A percentile compares a stretch with the other conserved stretches of the same genome.
Conservation (phyloP, 2,113 vertebrate species). For the Motacilla tschutschensis region DNA sequence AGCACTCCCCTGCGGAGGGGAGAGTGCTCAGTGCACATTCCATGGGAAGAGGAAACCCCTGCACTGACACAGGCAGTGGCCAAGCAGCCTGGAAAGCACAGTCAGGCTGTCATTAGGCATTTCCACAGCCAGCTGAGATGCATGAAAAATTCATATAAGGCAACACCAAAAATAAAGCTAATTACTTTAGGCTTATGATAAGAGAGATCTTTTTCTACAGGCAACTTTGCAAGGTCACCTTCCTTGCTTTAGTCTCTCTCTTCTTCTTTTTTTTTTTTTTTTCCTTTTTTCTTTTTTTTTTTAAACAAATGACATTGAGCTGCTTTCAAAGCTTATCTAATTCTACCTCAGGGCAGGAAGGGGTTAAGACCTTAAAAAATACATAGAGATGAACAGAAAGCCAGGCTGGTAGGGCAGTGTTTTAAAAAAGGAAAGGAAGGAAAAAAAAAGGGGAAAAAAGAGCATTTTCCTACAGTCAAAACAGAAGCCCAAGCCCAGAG, state of each 20-base stretch:
- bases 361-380: conserved; percentile 29
- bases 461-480: conserved; percentile 37
- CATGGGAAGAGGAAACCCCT: not conserved
- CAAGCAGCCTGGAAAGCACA: not conserved
- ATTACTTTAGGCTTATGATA: conserved; percentile 44
- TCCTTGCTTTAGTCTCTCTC: not conserved
- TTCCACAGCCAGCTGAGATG: not conserved
- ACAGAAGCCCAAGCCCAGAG: conserved; percentile 21
- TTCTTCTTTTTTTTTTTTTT: not conserved
- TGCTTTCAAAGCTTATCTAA: conserved; percentile 2
- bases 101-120: not conserved
- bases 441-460: not conserved
- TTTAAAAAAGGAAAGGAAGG: not conserved
- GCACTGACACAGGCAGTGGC: not conserved
- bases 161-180: conserved; percentile 51
- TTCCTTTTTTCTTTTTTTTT: not conserved
- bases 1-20: not conserved
- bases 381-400: not conserved
- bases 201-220: conserved; percentile 22
- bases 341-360: not conserved
- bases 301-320: not conserved
- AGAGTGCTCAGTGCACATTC: not conserved
- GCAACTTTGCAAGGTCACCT: conserved; percentile 48
- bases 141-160: not conserved
- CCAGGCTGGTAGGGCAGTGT: not conserved